Conservation (phyloP, 2,797 vertebrate genomes). For the Macropus fuliginosus region DNA sequence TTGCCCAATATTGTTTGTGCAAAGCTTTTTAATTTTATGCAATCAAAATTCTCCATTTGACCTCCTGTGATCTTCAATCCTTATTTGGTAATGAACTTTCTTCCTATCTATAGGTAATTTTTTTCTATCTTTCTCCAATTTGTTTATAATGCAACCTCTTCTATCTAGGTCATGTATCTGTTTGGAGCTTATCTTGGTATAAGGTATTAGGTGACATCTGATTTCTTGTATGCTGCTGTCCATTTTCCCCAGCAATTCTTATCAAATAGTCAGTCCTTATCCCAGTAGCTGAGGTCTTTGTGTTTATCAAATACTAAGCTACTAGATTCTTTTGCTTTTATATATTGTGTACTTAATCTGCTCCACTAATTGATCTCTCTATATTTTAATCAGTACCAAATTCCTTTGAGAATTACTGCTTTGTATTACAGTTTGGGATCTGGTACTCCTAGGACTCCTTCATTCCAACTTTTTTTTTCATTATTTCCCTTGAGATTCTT, state of each 20-base stretch:
- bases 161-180: neutral
- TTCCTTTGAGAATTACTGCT: neutral
- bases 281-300: neutral
- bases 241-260: neutral
- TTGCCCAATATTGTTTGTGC: neutral
- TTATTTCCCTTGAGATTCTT: neutral
- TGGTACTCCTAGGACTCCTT: neutral
- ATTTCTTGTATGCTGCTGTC: neutral
- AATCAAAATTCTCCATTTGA: neutral
- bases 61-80: neutral
- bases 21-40: neutral
- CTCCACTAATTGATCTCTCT: neutral
- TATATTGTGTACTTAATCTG: neutral
- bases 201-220: neutral
- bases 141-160: neutral
- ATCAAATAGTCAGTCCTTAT: neutral
- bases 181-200: neutral
- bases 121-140: neutral
- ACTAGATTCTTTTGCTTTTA: neutral
- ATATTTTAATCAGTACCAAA: neutral
- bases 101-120: neutral
- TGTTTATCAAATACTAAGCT: neutral
- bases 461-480: neutral
- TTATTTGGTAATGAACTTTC: neutral
- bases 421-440: neutral